phyloP scores from a whole-genome alignment of 92 coral and sea anemone species.

The Desmophyllum pertusum region DNA sequence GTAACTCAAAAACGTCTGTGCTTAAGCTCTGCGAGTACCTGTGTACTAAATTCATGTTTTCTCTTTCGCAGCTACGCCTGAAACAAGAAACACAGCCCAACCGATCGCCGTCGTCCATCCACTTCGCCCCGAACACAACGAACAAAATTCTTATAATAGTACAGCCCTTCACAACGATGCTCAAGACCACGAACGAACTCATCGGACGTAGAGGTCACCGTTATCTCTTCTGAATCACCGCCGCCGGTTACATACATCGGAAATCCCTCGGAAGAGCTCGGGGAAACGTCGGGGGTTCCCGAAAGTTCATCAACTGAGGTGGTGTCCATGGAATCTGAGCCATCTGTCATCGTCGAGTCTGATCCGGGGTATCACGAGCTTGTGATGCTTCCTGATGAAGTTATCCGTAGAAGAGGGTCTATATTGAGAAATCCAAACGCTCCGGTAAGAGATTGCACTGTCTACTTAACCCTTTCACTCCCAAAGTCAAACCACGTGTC shows the following conservation, averaged over 20 bases:
- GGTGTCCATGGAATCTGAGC: not conserved
- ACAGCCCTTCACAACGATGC: not conserved
- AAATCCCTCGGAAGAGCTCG: slow-evolving; percentile 52
- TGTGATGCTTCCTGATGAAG: slow-evolving; percentile 36
- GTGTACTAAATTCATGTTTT: not conserved
- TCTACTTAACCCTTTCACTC: not conserved
- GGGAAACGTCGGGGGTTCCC: not conserved
- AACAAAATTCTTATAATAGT: not conserved
- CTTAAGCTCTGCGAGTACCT: too few relatives aligned
- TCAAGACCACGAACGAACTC: slow-evolving; percentile 6
- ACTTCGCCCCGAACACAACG: not conserved
- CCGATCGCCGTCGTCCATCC: slow-evolving; percentile 32
- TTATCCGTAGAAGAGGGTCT: slow-evolving; percentile 35
- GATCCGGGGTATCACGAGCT: not conserved
- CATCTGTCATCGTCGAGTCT: slow-evolving; percentile 15
- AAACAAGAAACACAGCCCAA: not conserved
- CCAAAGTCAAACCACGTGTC: not conserved
- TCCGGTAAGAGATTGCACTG: slow-evolving; percentile 6
- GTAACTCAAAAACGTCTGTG: too few relatives aligned
- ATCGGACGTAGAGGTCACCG: slow-evolving; percentile 27
- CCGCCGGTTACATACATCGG: slow-evolving; percentile 57
- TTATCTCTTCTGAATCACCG: slow-evolving; percentile 28
- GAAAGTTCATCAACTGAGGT: slow-evolving; percentile 5
- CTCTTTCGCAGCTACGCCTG: not conserved
- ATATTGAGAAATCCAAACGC: slow-evolving; percentile 25